Conservation (phyloP, 2,113 vertebrate genomes). For the Miniopterus natalensis region DNA sequence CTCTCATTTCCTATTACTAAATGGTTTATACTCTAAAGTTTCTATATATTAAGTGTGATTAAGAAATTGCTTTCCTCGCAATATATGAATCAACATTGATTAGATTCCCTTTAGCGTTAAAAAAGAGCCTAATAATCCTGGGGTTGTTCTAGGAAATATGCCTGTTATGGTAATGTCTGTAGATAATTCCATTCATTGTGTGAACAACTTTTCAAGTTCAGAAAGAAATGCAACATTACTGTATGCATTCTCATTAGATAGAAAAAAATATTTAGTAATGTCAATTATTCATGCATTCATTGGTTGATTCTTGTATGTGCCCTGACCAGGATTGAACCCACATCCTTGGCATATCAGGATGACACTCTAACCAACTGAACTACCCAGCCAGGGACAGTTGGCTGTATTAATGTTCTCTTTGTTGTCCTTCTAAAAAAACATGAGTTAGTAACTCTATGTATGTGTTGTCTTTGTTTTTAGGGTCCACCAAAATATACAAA, state of each 20-base stretch:
- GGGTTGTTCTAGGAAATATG: slow-evolving; percentile 22
- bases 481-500: slow-evolving; percentile 96
- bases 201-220: not conserved
- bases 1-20: not conserved
- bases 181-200: not conserved
- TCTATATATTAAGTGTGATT: not conserved
- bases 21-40: not conserved
- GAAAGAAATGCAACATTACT: not conserved
- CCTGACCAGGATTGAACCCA: not conserved
- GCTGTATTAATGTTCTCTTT: not conserved
- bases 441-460: not conserved
- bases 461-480: slow-evolving; percentile 83
- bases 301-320: not conserved
- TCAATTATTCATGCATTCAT: not conserved
- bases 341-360: not conserved
- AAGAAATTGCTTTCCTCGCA: not conserved
- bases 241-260: slow-evolving; percentile 38
- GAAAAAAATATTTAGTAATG: not conserved
- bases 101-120: not conserved
- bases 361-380: not conserved
- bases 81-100: not conserved
- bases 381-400: not conserved
- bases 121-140: not conserved
- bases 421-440: slow-evolving; percentile 19
- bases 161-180: not conserved